Evolutionary conservation across 2,797 vertebrate genomes (phyloP).

Genomic region (Cygnus olor): DNA sequence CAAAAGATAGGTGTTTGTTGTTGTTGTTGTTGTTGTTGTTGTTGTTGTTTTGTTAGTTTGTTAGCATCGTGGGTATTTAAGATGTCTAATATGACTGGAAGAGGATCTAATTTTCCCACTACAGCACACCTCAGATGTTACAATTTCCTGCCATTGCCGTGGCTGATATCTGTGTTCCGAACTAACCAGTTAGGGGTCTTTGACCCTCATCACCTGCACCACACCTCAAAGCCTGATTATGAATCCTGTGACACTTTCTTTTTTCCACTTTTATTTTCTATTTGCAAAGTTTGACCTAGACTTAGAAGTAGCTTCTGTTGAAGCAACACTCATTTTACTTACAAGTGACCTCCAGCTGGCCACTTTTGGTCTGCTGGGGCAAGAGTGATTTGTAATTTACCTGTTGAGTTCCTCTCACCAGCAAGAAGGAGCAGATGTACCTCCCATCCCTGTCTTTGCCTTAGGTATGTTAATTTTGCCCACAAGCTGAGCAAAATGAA

Average conservation of each 20-base stretch:
- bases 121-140: neutral
- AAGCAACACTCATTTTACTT: neutral
- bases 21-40: neutral
- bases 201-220: neutral
- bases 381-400: accelerated
- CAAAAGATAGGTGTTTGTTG: neutral
- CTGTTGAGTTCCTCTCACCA: neutral
- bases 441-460: neutral
- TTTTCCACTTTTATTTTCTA: neutral
- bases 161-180: neutral
- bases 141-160: accelerated
- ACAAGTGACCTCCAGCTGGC: neutral
- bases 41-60: neutral
- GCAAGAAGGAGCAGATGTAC: accelerated
- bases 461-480: neutral
- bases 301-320: neutral
- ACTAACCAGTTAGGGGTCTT: neutral
- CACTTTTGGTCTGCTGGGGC: neutral
- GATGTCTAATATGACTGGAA: neutral
- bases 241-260: neutral
- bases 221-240: neutral
- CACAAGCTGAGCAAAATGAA: neutral
- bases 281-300: neutral
- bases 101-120: accelerated
- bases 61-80: neutral